A percentile compares a stretch with the other conserved stretches of the same genome.
These are phyloP conservation scores for Melanostoma mellinum DNA, from an alignment of 2,888 invertebrate genomes.

Conservation along the genomic window DNA sequence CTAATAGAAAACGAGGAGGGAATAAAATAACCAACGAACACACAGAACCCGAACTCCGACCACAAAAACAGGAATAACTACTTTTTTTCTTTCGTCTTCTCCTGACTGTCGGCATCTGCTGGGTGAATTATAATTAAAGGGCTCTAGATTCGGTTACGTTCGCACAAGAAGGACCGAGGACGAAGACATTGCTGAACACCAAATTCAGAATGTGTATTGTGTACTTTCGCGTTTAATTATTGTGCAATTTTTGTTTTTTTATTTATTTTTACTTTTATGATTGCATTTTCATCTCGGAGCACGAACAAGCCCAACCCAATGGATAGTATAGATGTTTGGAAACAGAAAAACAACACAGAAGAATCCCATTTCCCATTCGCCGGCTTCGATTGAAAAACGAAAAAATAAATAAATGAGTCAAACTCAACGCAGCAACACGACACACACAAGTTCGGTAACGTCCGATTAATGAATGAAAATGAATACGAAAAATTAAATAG, in stretches of 20 bases:
- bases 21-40: conserved; percentile 54
- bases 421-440: conserved; percentile 12
- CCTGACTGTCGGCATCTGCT: conserved; percentile 70
- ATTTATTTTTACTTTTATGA: background rate
- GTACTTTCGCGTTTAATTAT: conserved; percentile 19
- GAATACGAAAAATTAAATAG: too few species aligned
- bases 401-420: conserved; percentile 67
- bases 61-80: conserved; percentile 65
- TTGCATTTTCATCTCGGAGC: background rate
- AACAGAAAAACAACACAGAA: background rate
- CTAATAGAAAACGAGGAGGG: conserved; percentile 48
- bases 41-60: conserved; percentile 50
- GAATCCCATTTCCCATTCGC: conserved; percentile 48
- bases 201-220: conserved; percentile 30
- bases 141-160: conserved; percentile 64
- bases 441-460: conserved; percentile 38
- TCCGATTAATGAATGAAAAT: conserved; percentile 64
- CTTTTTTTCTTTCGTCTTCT: conserved; percentile 60
- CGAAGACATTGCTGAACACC: conserved; percentile 17
- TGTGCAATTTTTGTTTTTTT: conserved; percentile 22
- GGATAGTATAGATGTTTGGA: background rate
- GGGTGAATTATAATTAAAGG: conserved; percentile 70
- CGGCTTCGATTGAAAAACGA: conserved; percentile 38
- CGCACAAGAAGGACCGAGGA: conserved; percentile 38
- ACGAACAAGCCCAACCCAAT: background rate